Evolutionary conservation across 2,888 invertebrate genomes (phyloP).

Genomic region (Rhaphigaster nebulosa): DNA sequence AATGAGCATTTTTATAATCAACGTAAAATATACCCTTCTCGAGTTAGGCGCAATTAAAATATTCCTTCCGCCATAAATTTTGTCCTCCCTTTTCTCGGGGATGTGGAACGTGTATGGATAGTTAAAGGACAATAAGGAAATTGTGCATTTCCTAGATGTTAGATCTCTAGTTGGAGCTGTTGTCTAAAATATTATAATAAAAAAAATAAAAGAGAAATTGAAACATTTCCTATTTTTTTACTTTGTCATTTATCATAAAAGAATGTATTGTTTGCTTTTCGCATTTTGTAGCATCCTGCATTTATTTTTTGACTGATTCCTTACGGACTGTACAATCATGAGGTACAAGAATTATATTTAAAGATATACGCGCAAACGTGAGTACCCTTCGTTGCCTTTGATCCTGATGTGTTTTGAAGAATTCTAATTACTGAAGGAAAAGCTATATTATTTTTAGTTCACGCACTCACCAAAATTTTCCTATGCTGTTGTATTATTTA

Average conservation of each 20-base stretch:
- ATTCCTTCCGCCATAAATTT: too few species aligned
- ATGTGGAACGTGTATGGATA: too few species aligned
- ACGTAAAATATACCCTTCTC: too few species aligned
- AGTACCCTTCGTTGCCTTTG: neutral
- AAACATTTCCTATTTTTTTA: conserved; percentile 55
- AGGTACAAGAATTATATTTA: neutral
- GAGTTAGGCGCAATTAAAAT: too few species aligned
- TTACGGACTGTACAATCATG: conserved; percentile 3
- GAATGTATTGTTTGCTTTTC: conserved; percentile 7
- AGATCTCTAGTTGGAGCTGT: neutral
- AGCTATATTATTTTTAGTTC: neutral
- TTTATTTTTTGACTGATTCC: neutral
- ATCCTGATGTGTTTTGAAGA: too few species aligned
- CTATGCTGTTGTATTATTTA: neutral
- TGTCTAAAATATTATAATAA: neutral
- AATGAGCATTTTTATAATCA: too few species aligned
- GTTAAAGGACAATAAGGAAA: too few species aligned
- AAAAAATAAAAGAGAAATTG: neutral
- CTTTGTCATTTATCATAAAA: conserved; percentile 12
- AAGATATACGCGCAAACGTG: neutral
- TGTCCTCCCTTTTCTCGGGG: too few species aligned
- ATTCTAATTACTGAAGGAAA: neutral
- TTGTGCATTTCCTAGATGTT: conserved; percentile 54
- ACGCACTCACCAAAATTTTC: neutral
- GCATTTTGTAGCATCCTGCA: neutral